Evolutionary conservation across 2,113 vertebrate genomes (phyloP), one percentile per base, ranked within the genome.

Genomic region (Aramus guarauna): DNA sequence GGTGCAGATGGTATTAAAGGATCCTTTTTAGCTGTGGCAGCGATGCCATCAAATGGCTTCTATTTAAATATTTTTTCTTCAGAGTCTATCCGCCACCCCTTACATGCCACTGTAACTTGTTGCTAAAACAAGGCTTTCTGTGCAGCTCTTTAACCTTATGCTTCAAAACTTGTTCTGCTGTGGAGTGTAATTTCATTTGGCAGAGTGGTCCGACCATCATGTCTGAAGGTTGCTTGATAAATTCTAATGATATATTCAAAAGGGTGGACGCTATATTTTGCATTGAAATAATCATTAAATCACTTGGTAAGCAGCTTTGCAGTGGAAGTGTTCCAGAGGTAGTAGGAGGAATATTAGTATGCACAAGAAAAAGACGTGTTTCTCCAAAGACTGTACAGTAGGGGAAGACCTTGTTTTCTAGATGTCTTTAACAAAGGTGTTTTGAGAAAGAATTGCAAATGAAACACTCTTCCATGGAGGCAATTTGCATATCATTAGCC

Each of bases 401-500:
- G 90, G 91, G 92, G 72, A 97, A 97, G 94, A 94, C 94, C 94
- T 88, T 87, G 81, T 95, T 96, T 96, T 95, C 85, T 41, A 37
- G 79, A 89, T 84, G 92, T 66, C 60, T 96, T 77, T 53, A 95
- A 96, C 92, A 97, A 96, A 96, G 73, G 77, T 95, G 85, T 94
- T 93, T 95, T 94, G 58, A 84, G 66, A 91, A 90, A 96, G 94
- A 96, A 91, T 95, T 96, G 94, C 94, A 97, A 97, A 97, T 96
- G 74, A 97, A 83, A 76, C 15, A 39, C 91, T 91, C 63, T 97
- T 96, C 74, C 80, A 56, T 9, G 37, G 59, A 96, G 39, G 88
- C 91, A 97, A 97, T 97, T 97, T 97, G 87, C 97, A 97, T 97
- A 75, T 84, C 85, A 97, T 97, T 97, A 97, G 76, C 92, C 59